These are phyloP conservation scores for Poeciliopsis infans DNA, from an alignment of 2,797 vertebrate genomes.

Conservation along the genomic window DNA sequence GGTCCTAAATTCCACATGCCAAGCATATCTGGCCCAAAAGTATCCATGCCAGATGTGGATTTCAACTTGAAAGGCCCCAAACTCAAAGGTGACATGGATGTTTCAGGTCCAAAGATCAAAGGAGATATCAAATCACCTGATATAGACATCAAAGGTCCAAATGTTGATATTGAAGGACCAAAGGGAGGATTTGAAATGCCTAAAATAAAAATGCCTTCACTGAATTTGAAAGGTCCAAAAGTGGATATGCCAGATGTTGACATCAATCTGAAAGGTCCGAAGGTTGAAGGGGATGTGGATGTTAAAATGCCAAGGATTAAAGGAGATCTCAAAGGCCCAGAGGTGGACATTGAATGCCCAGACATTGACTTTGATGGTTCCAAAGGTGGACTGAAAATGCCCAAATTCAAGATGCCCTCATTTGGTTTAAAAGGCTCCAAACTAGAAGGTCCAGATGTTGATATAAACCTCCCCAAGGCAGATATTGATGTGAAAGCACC, in stretches of 20 bases:
- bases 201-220: too few species aligned
- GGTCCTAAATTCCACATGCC: not conserved
- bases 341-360: not conserved
- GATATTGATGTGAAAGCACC: not conserved
- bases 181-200: not conserved
- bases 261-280: not conserved
- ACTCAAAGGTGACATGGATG: not conserved
- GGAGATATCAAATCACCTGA: not conserved
- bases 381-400: not conserved
- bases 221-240: too few species aligned
- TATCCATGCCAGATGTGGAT: not conserved
- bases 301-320: too few species aligned
- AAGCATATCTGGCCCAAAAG: not conserved
- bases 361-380: not conserved
- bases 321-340: not conserved
- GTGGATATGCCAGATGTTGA: too few species aligned
- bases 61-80: not conserved
- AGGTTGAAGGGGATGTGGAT: not conserved
- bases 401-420: constrained; percentile 26
- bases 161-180: not conserved
- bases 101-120: not conserved
- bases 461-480: not conserved
- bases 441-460: not conserved
- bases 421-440: constrained; percentile 49
- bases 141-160: not conserved